These are phyloP conservation scores for Mionectes macconnelli DNA, from an alignment of 2,113 vertebrate species.

Conservation along the genomic window DNA sequence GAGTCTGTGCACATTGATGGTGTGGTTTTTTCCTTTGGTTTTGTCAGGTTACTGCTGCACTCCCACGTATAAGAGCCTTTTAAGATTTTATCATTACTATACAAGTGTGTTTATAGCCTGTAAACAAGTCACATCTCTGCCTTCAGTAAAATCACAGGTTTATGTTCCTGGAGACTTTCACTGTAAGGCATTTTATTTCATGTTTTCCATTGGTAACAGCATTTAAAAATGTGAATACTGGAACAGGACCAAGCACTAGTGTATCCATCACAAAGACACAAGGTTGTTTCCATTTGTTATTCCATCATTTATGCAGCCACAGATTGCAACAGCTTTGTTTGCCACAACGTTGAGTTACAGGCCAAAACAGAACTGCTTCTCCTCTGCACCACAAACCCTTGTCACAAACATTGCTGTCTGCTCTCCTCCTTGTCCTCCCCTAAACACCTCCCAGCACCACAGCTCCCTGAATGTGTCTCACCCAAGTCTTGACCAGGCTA, in stretches of 20 bases:
- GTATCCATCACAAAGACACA: not conserved
- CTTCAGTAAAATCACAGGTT: not conserved
- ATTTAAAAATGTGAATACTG: not conserved
- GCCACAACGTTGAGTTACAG: not conserved
- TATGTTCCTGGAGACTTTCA: not conserved
- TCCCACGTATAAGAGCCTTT: accelerated
- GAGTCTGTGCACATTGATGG: not conserved
- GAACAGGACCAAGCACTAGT: not conserved
- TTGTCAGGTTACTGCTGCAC: not conserved
- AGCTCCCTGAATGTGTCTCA: not conserved
- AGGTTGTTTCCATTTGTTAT: not conserved
- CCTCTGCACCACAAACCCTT: not conserved
- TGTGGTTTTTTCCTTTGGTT: not conserved
- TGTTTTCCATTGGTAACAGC: not conserved
- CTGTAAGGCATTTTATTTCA: not conserved
- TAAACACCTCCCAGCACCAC: not conserved
- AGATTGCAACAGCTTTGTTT: not conserved
- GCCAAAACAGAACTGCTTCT: not conserved
- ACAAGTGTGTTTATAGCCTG: not conserved
- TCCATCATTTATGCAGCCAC: not conserved
- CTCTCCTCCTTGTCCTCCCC: not conserved
- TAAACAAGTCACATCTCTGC: not conserved
- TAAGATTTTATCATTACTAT: not conserved
- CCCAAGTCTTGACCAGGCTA: not conserved
- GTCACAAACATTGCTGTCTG: not conserved